Conservation (phyloP, 2,888 invertebrate genomes). For the Brenthis ino region DNA sequence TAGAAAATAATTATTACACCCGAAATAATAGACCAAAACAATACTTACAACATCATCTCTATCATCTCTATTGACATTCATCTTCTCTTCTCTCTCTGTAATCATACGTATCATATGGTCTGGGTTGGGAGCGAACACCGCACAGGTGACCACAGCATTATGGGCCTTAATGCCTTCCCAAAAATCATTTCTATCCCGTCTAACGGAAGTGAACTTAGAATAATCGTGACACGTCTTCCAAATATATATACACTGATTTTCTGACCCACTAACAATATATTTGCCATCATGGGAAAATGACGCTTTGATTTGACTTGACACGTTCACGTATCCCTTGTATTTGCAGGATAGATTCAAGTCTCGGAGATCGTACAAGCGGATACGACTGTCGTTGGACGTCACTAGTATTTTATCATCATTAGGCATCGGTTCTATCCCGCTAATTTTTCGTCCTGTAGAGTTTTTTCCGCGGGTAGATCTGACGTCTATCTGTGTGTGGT, state of each 20-base stretch:
- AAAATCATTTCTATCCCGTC: slow-evolving; percentile 97
- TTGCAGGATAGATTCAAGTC: slow-evolving; percentile 97
- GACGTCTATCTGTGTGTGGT: slow-evolving; percentile 98
- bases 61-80: slow-evolving; percentile 52
- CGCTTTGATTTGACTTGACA: slow-evolving; percentile 98
- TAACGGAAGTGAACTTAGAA: slow-evolving; percentile 94
- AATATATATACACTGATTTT: slow-evolving; percentile 98
- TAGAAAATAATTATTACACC: too few relatives aligned
- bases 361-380: slow-evolving; percentile 96
- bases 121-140: slow-evolving; percentile 98
- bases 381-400: slow-evolving; percentile 98
- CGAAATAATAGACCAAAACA: neutral
- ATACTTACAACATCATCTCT: slow-evolving; percentile 64
- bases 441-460: slow-evolving; percentile 96
- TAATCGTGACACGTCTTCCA: slow-evolving; percentile 99
- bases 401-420: slow-evolving; percentile 97
- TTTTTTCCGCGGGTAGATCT: slow-evolving; percentile 97
- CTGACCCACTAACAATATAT: slow-evolving; percentile 98
- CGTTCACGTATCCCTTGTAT: slow-evolving; percentile 95
- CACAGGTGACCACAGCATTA: slow-evolving; percentile 97
- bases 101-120: slow-evolving; percentile 92
- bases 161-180: slow-evolving; percentile 96
- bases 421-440: slow-evolving; percentile 98
- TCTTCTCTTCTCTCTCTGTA: slow-evolving; percentile 77
- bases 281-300: slow-evolving; percentile 98